Evolutionary conservation across 2,113 vertebrate genomes (phyloP).

Genomic region (Zosterops borbonicus): DNA sequence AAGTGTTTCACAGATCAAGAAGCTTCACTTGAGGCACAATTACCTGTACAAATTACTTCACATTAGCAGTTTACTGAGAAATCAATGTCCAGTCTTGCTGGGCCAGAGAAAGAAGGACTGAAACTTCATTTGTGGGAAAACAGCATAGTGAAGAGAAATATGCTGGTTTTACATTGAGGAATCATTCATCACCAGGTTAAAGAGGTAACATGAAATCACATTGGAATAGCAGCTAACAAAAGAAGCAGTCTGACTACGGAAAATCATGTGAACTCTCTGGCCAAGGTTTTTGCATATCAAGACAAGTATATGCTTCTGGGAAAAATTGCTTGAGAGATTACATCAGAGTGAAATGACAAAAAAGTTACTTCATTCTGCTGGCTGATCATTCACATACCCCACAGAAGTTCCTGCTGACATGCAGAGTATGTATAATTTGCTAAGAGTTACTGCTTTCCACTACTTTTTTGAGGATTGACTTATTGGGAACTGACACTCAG

Average conservation of each 20-base stretch:
- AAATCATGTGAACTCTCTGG: slow-evolving; percentile 7
- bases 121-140: not conserved
- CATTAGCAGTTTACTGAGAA: not conserved
- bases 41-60: not conserved
- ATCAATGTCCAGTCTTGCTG: not conserved
- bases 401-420: slow-evolving; percentile 79
- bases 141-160: not conserved
- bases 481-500: not conserved
- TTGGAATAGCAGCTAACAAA: slow-evolving; percentile 23
- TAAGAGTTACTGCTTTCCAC: not conserved
- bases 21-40: not conserved
- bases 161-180: not conserved
- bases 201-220: not conserved
- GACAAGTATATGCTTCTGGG: slow-evolving; percentile 55
- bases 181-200: slow-evolving; percentile 17
- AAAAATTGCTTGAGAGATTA: slow-evolving; percentile 82
- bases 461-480: not conserved
- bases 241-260: not conserved
- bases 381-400: slow-evolving; percentile 82
- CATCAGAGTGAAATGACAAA: slow-evolving; percentile 80
- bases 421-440: slow-evolving; percentile 78
- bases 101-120: not conserved
- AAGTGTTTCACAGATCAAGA: not conserved
- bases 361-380: slow-evolving; percentile 83
- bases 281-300: slow-evolving; percentile 7